A percentile compares a stretch with the other conserved stretches of the same genome.
Evolutionary conservation across 2,888 invertebrate genomes (phyloP).

Genomic region (Aspidapion aeneum): DNA sequence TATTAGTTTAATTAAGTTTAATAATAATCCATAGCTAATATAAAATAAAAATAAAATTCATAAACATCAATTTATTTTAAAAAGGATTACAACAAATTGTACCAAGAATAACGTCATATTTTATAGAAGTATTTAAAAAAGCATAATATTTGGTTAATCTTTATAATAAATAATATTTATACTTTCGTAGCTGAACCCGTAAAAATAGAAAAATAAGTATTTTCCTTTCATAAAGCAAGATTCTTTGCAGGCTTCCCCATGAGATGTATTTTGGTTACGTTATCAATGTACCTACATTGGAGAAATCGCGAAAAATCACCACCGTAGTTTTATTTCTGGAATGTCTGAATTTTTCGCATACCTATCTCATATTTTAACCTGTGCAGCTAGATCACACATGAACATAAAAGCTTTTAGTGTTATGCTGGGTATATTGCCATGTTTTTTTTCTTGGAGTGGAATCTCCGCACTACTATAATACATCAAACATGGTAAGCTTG

Average conservation of each 20-base stretch:
- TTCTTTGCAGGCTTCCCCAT: conserved; percentile 62
- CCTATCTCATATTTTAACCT: conserved; percentile 65
- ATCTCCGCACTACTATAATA: conserved; percentile 73
- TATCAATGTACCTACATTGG: conserved; percentile 88
- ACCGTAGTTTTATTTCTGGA: conserved; percentile 80
- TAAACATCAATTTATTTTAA: too few relatives aligned
- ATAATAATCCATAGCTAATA: too few relatives aligned
- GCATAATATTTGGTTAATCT: too few relatives aligned
- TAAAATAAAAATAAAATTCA: too few relatives aligned
- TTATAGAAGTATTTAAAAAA: too few relatives aligned
- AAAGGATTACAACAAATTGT: too few relatives aligned
- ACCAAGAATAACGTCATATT: too few relatives aligned
- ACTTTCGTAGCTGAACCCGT: too few relatives aligned
- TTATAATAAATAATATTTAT: too few relatives aligned
- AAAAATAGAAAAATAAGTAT: conserved; percentile 44
- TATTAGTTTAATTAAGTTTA: too few relatives aligned
- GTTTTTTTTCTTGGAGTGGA: conserved; percentile 81
- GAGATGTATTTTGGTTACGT: conserved; percentile 66
- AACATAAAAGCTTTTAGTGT: conserved; percentile 60
- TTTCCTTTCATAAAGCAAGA: conserved; percentile 55
- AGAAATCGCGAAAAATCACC: conserved; percentile 77
- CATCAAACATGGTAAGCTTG: conserved; percentile 54
- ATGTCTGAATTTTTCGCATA: conserved; percentile 73
- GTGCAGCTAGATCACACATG: conserved; percentile 68
- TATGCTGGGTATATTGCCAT: conserved; percentile 53